A percentile compares a stretch with the other conserved stretches of the same genome.
Conservation (phyloP, 2,113 vertebrate species). For the Cheirogaleus medius region DNA sequence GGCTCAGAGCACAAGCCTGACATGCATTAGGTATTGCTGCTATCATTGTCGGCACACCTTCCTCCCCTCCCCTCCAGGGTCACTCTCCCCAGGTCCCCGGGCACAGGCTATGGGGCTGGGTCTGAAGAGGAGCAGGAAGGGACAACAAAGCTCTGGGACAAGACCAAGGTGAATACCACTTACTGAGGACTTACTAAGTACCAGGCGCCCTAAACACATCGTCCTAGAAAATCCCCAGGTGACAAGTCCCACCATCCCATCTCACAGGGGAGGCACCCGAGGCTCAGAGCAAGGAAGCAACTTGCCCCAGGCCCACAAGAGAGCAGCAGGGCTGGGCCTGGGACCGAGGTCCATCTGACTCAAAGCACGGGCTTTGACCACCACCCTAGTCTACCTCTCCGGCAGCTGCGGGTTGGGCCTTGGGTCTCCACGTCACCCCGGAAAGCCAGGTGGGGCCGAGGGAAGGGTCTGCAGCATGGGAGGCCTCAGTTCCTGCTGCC, state of each 20-base stretch:
- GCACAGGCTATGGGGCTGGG: background rate
- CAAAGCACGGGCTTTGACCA: background rate
- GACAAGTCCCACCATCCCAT: background rate
- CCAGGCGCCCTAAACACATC: accelerated
- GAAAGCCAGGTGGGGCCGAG: background rate
- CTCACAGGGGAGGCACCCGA: background rate
- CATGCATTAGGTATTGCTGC: background rate
- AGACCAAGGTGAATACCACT: background rate
- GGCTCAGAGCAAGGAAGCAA: background rate
- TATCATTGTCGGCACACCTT: accelerated
- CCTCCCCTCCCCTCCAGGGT: background rate
- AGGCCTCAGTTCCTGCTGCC: no score
- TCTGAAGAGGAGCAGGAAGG: background rate
- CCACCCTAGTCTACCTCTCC: no score
- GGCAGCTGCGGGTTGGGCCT: background rate
- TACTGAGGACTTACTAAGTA: background rate
- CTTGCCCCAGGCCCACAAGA: accelerated
- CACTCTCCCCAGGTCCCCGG: background rate
- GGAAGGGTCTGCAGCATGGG: background rate
- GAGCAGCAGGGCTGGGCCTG: background rate
- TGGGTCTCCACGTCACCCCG: background rate
- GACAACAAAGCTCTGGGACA: background rate
- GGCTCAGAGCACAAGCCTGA: background rate
- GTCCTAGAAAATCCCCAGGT: background rate
- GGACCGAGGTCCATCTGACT: background rate